Percentiles rank a stretch among this genome's conserved stretches.
Conservation (phyloP, 1,140 invertebrate species). For the Zophobas morio region DNA sequence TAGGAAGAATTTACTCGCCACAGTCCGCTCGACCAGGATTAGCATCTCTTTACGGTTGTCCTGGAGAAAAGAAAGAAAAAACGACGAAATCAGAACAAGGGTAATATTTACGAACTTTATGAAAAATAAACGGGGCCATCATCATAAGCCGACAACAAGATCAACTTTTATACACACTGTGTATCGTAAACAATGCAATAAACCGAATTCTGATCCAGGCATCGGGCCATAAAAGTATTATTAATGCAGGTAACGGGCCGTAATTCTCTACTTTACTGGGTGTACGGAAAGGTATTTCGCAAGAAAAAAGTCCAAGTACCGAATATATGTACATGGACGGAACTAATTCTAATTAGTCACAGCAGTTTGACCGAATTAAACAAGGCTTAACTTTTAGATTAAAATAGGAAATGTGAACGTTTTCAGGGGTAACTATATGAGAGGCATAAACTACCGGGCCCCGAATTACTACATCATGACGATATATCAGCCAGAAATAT, state of each 20-base stretch:
- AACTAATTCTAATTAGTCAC: not conserved
- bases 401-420: no score
- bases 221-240: slow-evolving; percentile 30
- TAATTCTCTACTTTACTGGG: slow-evolving; percentile 12
- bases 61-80: not conserved
- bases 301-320: not conserved
- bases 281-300: slow-evolving; percentile 1
- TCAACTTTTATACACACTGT: slow-evolving; percentile 27
- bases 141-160: slow-evolving; percentile 25
- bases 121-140: slow-evolving; percentile 26
- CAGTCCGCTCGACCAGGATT: not conserved
- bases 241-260: slow-evolving; percentile 30
- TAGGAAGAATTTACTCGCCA: slow-evolving; percentile 21
- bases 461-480: no score
- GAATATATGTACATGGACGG: no score
- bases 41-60: slow-evolving; percentile 26
- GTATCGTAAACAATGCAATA: slow-evolving; percentile 37
- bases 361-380: no score
- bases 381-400: no score
- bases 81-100: slow-evolving; percentile 2
- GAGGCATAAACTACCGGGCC: no score
- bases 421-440: no score
- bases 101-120: slow-evolving; percentile 4
- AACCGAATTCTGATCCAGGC: slow-evolving; percentile 36
- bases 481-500: no score